Evolutionary conservation across 2,113 vertebrate species (phyloP).

Genomic region (Equus quagga): DNA sequence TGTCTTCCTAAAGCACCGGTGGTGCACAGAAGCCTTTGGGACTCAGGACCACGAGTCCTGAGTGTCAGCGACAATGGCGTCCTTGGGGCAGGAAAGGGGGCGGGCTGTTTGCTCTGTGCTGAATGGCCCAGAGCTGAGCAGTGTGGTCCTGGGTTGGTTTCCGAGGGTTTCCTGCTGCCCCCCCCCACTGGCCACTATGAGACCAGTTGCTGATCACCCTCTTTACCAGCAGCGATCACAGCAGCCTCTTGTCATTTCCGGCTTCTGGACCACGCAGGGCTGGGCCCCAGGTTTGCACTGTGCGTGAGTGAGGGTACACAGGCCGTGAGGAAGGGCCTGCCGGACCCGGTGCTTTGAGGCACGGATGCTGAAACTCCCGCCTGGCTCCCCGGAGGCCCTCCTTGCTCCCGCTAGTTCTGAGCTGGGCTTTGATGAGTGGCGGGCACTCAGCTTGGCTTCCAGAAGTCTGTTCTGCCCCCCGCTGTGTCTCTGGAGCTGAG

Average conservation of each 20-base stretch:
- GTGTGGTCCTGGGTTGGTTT: rapidly evolving
- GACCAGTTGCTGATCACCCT: rapidly evolving
- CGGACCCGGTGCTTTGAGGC: rapidly evolving
- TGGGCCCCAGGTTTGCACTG: neutral
- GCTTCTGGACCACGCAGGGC: neutral
- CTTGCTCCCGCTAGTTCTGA: neutral
- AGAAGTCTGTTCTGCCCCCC: neutral
- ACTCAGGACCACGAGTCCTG: neutral
- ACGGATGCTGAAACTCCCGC: rapidly evolving
- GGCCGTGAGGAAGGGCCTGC: rapidly evolving
- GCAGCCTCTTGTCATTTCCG: neutral
- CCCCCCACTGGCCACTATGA: rapidly evolving
- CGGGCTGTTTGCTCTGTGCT: neutral
- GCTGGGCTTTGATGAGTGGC: neutral
- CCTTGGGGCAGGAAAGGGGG: neutral
- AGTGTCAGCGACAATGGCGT: neutral
- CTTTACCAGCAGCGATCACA: neutral
- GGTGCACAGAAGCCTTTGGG: neutral
- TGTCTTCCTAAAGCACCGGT: neutral
- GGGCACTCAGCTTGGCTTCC: no score
- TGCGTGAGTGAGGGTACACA: rapidly evolving
- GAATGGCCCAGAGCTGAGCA: neutral
- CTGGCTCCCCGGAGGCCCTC: neutral
- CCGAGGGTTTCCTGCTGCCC: neutral
- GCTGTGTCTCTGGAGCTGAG: neutral